Base-by-base conservation (phyloP, 23 tunicate species). In the Diplosoma virens region DNA sequence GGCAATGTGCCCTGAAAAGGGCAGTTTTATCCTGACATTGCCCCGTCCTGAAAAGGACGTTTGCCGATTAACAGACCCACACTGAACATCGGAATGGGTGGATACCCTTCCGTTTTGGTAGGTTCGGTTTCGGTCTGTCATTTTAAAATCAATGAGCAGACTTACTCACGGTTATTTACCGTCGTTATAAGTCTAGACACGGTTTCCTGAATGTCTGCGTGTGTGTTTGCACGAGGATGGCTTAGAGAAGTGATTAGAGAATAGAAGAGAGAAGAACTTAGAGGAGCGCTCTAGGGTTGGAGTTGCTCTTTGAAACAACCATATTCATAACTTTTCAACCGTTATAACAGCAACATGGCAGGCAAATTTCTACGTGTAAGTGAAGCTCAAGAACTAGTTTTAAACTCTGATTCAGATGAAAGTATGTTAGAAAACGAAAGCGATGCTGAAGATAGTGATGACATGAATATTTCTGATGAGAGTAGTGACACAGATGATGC, bases 101-200 rank as follows among this genome's bases (percentile, higher is more conserved):
- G n/a, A n/a, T n/a, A n/a, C n/a, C n/a, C n/a, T n/a, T n/a, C n/a
- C n/a, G n/a, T n/a, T n/a, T n/a, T n/a, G n/a, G n/a, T n/a, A n/a
- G n/a, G n/a, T n/a, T n/a, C n/a, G n/a, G n/a, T n/a, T n/a, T n/a
- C n/a, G n/a, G n/a, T n/a, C n/a, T n/a, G n/a, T n/a, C n/a, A n/a
- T n/a, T n/a, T n/a, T n/a, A n/a, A n/a, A n/a, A n/a, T n/a, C n/a
- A n/a, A n/a, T n/a, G n/a, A n/a, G n/a, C n/a, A n/a, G n/a, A n/a
- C n/a, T n/a, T n/a, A n/a, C n/a, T n/a, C n/a, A n/a, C n/a, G n/a
- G 69, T 61, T 27, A 35, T 9, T 61, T 61, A 61, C 28, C 69
- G 69, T 61, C 69, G 69, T 61, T 61, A 61, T 61, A 61, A 61
- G 69, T 61, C 69, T 61, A 61, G 69, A 61, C 69, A 41, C 50